phyloP scores from a whole-genome alignment of 2,888 invertebrate species.

The Phragmatobia fuliginosa region DNA sequence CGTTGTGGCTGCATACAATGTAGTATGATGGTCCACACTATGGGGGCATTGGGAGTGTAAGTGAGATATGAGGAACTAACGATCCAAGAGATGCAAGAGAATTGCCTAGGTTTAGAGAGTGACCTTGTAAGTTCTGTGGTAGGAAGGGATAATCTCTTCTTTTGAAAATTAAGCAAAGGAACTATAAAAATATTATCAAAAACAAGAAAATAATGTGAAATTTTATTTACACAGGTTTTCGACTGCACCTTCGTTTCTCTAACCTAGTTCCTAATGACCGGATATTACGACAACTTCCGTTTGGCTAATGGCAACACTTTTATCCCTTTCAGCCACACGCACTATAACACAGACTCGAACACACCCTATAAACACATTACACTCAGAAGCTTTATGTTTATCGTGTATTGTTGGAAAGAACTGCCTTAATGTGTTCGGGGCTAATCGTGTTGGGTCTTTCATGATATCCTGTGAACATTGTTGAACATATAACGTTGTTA shows the following conservation, averaged over 20 bases:
- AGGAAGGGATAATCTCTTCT: too few relatives aligned
- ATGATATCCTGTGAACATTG: not conserved
- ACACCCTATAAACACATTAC: not conserved
- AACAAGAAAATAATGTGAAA: too few relatives aligned
- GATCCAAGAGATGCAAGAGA: too few relatives aligned
- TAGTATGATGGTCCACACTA: too few relatives aligned
- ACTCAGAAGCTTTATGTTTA: not conserved
- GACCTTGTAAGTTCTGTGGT: too few relatives aligned
- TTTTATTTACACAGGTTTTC: not conserved
- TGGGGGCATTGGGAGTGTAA: too few relatives aligned
- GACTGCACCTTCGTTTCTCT: not conserved
- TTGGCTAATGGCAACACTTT: slow-evolving; percentile 8
- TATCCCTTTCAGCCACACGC: not conserved
- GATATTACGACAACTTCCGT: slow-evolving; percentile 12
- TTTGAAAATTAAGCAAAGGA: too few relatives aligned
- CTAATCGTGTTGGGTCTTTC: slow-evolving; percentile 3
- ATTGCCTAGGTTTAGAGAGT: too few relatives aligned
- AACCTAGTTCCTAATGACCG: slow-evolving; percentile 12
- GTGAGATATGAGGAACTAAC: too few relatives aligned
- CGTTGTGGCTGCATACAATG: too few relatives aligned
- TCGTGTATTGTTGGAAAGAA: slow-evolving; percentile 3
- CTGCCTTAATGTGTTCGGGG: slow-evolving; percentile 7
- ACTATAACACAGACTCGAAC: not conserved
- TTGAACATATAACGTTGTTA: not conserved
- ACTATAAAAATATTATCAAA: too few relatives aligned